Percentiles rank a stretch among this genome's conserved stretches.
Conservation (phyloP, 1,140 invertebrate species). For the Parapsyche elsis region DNA sequence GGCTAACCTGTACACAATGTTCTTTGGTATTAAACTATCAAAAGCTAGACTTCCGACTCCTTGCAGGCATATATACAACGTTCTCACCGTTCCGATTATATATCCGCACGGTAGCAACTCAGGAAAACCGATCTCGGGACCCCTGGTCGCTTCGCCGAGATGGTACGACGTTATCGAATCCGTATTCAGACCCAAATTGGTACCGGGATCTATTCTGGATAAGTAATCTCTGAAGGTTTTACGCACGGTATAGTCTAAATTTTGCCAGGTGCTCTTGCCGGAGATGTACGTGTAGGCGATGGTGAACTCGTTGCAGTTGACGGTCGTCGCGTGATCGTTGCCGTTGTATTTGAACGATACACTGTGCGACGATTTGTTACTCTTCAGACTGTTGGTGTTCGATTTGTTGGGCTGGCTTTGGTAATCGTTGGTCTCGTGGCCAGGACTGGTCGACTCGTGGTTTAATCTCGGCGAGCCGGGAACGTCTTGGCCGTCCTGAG, state of each 20-base stretch:
- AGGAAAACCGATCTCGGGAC: slow-evolving; percentile 77
- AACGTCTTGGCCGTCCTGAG: slow-evolving; percentile 67
- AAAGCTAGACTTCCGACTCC: slow-evolving; percentile 94
- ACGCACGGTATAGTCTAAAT: slow-evolving; percentile 89
- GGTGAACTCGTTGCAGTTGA: slow-evolving; percentile 72
- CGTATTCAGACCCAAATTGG: slow-evolving; percentile 88
- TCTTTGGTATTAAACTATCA: slow-evolving; percentile 95
- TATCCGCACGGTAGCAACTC: slow-evolving; percentile 94
- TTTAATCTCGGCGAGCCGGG: slow-evolving; percentile 67
- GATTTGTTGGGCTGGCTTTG: slow-evolving; percentile 61
- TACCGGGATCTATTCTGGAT: slow-evolving; percentile 89
- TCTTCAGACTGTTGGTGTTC: slow-evolving; percentile 68
- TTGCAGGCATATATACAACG: slow-evolving; percentile 84
- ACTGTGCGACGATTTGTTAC: slow-evolving; percentile 71
- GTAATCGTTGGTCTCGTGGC: slow-evolving; percentile 64
- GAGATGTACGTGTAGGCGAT: slow-evolving; percentile 92
- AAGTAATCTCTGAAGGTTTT: slow-evolving; percentile 96
- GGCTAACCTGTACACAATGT: slow-evolving; percentile 88
- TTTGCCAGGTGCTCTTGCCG: slow-evolving; percentile 94
- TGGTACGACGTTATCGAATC: slow-evolving; percentile 94
- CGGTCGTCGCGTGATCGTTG: slow-evolving; percentile 59
- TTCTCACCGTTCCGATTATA: slow-evolving; percentile 85
- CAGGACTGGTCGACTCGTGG: slow-evolving; percentile 65
- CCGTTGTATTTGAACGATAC: slow-evolving; percentile 65
- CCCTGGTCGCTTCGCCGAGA: slow-evolving; percentile 86